Base-by-base conservation (phyloP, 2,888 invertebrate genomes). In the Acrobasis repandana region DNA sequence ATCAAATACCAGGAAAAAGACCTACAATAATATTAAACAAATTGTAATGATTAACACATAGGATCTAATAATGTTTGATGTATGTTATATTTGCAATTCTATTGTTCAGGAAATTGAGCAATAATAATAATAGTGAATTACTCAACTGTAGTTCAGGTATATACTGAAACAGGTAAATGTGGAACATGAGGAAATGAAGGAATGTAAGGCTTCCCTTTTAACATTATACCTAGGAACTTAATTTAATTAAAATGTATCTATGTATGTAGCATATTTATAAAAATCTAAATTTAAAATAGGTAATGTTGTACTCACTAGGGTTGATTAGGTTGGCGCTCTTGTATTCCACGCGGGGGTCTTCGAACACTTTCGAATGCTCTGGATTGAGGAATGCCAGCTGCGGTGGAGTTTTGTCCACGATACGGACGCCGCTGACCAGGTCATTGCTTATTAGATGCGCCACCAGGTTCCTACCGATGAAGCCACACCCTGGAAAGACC, bases 361-460 rank as follows among this genome's bases (percentile, higher is more conserved):
- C 94, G 85, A 98, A 97, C 52, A 94, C 90, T 73, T 94, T 93
- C 69, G 94, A 93, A 77, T 98, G 98, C 64, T 89, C 87, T 1
- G 93, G 87, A 85, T 97, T 97, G 43, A 98, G 90, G 96, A 98
- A 98, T 2, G 98, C 98, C 75, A 97, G 95, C 86, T 97, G 97
- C 1, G 98, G 98, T 57, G 98, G 98, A 36, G 98, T 97, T 90
- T 98, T 98, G 90, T 98, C 98, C 62, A 97, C 97, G 56, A 97
- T 95, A 69, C 96, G 94, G 67, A 98, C 93, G 73, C 93, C 93
- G 75, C 95, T 95, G 65, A 95, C 96, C 74, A 97, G 86, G 75
- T 96, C 94, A 86, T 97, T 95, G 66, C 93, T 93, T 69, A 98
- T 92, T 79, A 98, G 93, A 89, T 96, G 96, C 65, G 95, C 94